phyloP scores from a whole-genome alignment of 2,113 vertebrate species.

The Stictonetta naevosa region DNA sequence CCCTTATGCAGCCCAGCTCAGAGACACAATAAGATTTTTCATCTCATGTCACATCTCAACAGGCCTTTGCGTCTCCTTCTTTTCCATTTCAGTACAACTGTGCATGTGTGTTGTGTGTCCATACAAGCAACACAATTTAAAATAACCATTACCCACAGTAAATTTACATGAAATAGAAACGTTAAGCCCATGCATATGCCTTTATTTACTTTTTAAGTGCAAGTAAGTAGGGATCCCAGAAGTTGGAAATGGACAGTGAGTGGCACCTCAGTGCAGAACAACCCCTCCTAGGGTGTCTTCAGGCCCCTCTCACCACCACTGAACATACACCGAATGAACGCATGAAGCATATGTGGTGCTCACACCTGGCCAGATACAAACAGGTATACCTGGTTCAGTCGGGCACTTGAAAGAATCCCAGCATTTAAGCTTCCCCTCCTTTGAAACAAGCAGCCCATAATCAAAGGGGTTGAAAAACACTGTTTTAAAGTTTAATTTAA shows the following conservation, averaged over 20 bases:
- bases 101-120: not conserved
- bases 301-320: not conserved
- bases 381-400: not conserved
- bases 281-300: not conserved
- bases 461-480: not conserved
- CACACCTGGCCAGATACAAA: not conserved
- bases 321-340: not conserved
- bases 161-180: not conserved
- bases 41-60: not conserved
- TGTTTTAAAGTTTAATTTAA: not conserved
- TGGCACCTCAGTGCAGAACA: not conserved
- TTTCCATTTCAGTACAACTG: not conserved
- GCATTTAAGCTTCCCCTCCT: not conserved
- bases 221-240: not conserved
- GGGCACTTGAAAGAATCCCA: not conserved
- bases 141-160: not conserved
- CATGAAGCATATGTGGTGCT: fast-evolving
- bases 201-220: not conserved
- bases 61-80: not conserved
- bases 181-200: not conserved
- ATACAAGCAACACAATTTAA: not conserved
- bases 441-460: not conserved
- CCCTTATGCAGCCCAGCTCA: not conserved
- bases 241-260: not conserved
- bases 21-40: not conserved